Evolutionary conservation across 2,113 vertebrate species (phyloP).

Genomic region (Gymnarchus niloticus): DNA sequence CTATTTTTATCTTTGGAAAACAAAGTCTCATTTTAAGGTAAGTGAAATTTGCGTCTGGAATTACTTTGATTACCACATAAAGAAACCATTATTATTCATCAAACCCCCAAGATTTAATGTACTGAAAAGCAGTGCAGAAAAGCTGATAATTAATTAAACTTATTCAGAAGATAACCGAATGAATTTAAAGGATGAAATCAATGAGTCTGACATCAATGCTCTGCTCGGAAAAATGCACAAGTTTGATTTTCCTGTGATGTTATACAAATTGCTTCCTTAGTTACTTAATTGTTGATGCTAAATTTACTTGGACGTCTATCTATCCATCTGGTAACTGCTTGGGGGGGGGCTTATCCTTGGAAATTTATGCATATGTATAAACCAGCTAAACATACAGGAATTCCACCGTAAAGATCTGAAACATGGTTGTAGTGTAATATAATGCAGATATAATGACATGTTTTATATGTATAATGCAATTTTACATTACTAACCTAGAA

Average conservation of each 20-base stretch:
- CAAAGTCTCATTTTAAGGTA: not conserved
- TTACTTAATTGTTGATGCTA: no score
- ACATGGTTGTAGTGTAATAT: not conserved
- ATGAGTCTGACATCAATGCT: not conserved
- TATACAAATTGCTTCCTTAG: not conserved
- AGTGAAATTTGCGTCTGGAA: not conserved
- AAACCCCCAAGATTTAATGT: not conserved
- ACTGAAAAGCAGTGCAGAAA: not conserved
- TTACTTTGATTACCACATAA: not conserved
- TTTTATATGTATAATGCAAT: not conserved
- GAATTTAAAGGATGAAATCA: not conserved
- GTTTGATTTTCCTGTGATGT: not conserved
- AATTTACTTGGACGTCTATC: no score
- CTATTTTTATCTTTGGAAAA: no score
- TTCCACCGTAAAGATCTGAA: not conserved
- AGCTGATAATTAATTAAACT: not conserved
- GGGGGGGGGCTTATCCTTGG: no score
- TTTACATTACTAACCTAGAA: not conserved
- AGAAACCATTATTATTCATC: no score
- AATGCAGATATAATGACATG: no score
- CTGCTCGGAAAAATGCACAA: not conserved
- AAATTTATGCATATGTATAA: no score
- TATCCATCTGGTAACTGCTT: no score
- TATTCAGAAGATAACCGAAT: not conserved
- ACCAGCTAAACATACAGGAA: not conserved